A percentile compares a stretch with the other conserved stretches of the same genome.
Evolutionary conservation across 2,888 invertebrate genomes (phyloP).

Genomic region (Ectemnius lituratus): DNA sequence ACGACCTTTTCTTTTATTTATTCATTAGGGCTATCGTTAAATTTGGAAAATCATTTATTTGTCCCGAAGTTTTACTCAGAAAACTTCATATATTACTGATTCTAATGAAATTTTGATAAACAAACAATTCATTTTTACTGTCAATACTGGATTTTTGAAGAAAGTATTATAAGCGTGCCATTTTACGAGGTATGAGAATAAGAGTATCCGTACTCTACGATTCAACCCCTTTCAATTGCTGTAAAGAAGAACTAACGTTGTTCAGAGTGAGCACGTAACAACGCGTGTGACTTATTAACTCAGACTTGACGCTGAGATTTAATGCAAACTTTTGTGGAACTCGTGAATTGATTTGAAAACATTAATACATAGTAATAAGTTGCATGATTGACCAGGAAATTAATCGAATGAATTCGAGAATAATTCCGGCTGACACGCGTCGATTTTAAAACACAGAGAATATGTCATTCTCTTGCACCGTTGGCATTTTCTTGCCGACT

Average conservation of each 20-base stretch:
- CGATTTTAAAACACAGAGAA: constrained; percentile 39
- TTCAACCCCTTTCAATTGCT: background rate
- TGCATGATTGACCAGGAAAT: constrained; percentile 41
- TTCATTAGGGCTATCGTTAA: background rate
- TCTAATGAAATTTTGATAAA: background rate
- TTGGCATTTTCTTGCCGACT: background rate
- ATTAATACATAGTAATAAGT: constrained; percentile 7
- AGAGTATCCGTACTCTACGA: constrained; percentile 15
- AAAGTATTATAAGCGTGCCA: constrained; percentile 5
- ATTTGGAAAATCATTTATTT: constrained; percentile 1
- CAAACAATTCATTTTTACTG: constrained; percentile 2
- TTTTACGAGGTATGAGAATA: constrained; percentile 44
- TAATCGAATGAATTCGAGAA: background rate
- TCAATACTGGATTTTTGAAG: constrained; percentile 13
- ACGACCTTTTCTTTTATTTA: no score
- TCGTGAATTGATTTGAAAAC: constrained; percentile 6
- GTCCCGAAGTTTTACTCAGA: no score
- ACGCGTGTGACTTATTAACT: constrained; percentile 11
- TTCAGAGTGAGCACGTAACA: background rate
- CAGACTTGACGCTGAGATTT: constrained; percentile 7
- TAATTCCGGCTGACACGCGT: constrained; percentile 14
- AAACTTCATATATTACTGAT: background rate
- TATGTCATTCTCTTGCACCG: no score
- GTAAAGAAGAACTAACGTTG: constrained; percentile 14
- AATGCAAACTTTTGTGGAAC: constrained; percentile 17